Evolutionary conservation across 2,888 invertebrate genomes (phyloP), one percentile per base, ranked within the genome.

Genomic region (Drosophila hamatofila): DNA sequence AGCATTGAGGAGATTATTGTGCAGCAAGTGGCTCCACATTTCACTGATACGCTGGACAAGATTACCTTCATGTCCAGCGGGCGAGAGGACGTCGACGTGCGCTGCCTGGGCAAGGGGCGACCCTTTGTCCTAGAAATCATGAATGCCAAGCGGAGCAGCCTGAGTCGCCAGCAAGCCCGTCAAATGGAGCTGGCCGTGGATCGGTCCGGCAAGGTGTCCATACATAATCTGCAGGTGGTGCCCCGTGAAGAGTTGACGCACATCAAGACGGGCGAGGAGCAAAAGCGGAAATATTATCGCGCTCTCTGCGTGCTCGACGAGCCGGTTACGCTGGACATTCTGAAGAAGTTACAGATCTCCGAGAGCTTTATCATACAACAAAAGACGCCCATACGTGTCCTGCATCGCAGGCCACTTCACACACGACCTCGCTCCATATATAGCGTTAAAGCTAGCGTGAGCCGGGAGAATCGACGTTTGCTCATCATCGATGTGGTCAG

Each of bases 1-100:
- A 98, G 98, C 0, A 97, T 99, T 1, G 97, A 98, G 92, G 98
- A 99, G 93, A 94, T 97, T 70, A 96, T 99, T 72, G 96, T 96
- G 88, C 94, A 94, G 60, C 94, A 94, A 11, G 93, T 98, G 21
- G 94, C 94, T 1, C 93, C 94, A 23, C 91, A 94, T 27, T 95
- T 96, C 56, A 91, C 90, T 11, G 89, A 89, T 7, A 77, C 84
- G 1, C 74, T 75, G 2, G 78, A 88, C 2, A 91, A 91, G 33
- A 93, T 95, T n/a, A 96, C 96, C 90, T 97, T 99, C 93, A 95
- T 97, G 80, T 95, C 98, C 3, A 98, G 98, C 59, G 99, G 99
- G 0, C 94, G 99, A 42, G 99, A 99, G 93, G 99, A 99, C 93
- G 97, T 98, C 0, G 99, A 99, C 93, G 99, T 99, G 0, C 94